These are phyloP conservation scores for Oryzias melastigma DNA, from an alignment of 2,113 vertebrate species.

Conservation along the genomic window DNA sequence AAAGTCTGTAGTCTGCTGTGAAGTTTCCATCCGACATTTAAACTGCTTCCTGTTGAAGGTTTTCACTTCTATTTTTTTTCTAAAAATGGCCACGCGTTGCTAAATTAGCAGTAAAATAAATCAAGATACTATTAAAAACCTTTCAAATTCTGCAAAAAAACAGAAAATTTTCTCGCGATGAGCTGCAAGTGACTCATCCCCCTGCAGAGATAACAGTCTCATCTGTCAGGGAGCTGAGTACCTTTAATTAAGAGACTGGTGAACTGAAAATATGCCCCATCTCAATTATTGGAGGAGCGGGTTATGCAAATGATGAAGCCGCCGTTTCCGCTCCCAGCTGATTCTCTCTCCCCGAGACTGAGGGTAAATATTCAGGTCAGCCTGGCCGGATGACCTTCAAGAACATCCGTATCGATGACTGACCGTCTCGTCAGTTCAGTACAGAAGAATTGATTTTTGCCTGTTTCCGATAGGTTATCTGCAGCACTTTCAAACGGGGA, in stretches of 20 bases:
- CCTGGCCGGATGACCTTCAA: constrained; percentile 8
- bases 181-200: constrained; percentile 45
- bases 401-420: constrained; percentile 10
- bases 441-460: constrained; percentile 25
- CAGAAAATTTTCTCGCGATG: constrained; percentile 46
- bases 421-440: constrained; percentile 23
- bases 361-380: constrained; percentile 23
- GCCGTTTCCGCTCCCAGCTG: not conserved
- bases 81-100: too few species aligned
- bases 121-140: too few species aligned
- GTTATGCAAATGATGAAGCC: constrained; percentile 42
- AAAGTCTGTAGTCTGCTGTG: constrained; percentile 7
- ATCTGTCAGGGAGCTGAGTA: constrained; percentile 52
- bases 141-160: constrained; percentile 6
- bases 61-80: too few species aligned
- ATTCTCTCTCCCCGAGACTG: not conserved
- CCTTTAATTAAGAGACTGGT: constrained; percentile 54
- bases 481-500: constrained; percentile 16
- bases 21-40: not conserved
- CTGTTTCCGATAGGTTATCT: constrained; percentile 41
- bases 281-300: constrained; percentile 37
- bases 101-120: too few species aligned
- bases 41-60: too few species aligned
- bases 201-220: constrained; percentile 59
- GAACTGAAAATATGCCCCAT: constrained; percentile 50